phyloP scores from a whole-genome alignment of 2,888 invertebrate genomes.

The Sthenelais limicola region DNA sequence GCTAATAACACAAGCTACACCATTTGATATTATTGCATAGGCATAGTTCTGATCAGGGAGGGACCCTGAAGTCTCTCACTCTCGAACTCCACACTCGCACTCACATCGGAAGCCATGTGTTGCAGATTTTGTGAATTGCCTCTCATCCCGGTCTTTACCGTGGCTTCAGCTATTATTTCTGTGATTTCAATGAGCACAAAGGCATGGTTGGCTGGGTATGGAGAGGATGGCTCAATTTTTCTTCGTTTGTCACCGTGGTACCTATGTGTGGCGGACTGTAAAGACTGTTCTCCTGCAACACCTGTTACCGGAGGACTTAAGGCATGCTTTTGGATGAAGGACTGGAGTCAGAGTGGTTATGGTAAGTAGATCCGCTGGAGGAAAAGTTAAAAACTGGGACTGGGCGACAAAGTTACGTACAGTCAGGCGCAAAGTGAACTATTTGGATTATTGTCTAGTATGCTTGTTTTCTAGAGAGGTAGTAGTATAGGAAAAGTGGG shows the following conservation, averaged over 20 bases:
- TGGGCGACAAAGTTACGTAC: too few relatives aligned
- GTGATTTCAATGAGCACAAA: conserved; percentile 15
- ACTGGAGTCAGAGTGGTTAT: conserved; percentile 33
- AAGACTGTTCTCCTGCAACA: neutral
- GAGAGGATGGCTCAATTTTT: conserved; percentile 9
- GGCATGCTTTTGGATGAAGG: conserved; percentile 34
- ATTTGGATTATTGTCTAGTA: too few relatives aligned
- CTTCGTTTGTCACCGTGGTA: conserved; percentile 28
- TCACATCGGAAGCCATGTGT: too few relatives aligned
- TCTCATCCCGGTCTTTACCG: conserved; percentile 9
- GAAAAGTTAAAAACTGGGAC: too few relatives aligned
- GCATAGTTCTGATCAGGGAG: too few relatives aligned
- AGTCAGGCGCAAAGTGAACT: too few relatives aligned
- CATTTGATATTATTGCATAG: too few relatives aligned
- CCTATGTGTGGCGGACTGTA: conserved; percentile 21
- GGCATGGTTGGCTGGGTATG: conserved; percentile 18
- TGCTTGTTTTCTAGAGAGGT: too few relatives aligned
- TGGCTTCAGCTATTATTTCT: conserved; percentile 15
- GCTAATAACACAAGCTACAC: too few relatives aligned
- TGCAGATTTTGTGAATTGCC: conserved; percentile 28
- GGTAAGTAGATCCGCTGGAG: conserved; percentile 9
- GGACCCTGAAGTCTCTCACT: too few relatives aligned
- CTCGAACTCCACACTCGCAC: too few relatives aligned
- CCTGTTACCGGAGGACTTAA: neutral
- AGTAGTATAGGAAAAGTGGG: too few relatives aligned